Percentiles rank a stretch among this genome's conserved stretches.
These are phyloP conservation scores for Gymnoscopelus braueri DNA, from an alignment of 2,797 vertebrate species.

Conservation along the genomic window DNA sequence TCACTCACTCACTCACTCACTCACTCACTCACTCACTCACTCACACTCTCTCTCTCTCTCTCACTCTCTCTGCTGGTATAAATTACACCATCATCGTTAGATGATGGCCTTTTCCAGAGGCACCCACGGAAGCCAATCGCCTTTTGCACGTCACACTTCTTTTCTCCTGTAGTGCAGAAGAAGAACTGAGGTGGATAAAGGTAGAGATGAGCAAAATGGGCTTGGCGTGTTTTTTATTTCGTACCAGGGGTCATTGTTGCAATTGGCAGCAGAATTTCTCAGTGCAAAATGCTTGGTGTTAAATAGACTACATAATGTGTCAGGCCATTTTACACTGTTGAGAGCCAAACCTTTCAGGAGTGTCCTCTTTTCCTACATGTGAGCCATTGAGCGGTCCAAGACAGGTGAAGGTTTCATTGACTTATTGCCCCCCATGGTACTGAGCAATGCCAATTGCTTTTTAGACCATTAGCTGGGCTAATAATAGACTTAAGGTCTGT, in stretches of 20 bases:
- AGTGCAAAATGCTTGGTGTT: slow-evolving; percentile 33
- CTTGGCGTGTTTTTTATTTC: slow-evolving; percentile 40
- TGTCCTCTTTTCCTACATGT: slow-evolving; percentile 12
- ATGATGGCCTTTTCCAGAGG: slow-evolving; percentile 32
- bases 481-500: slow-evolving; percentile 15
- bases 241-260: slow-evolving; percentile 48
- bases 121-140: slow-evolving; percentile 47
- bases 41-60: slow-evolving; percentile 13
- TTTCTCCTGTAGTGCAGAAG: slow-evolving; percentile 51
- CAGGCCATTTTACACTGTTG: slow-evolving; percentile 27
- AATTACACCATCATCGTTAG: slow-evolving; percentile 57
- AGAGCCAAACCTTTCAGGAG: slow-evolving; percentile 32
- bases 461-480: slow-evolving; percentile 31
- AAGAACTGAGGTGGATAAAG: slow-evolving; percentile 74
- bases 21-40: slow-evolving; percentile 14
- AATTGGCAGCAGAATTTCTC: slow-evolving; percentile 48
- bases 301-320: slow-evolving; percentile 42
- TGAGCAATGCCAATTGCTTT: slow-evolving; percentile 4
- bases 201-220: slow-evolving; percentile 49
- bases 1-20: slow-evolving; percentile 19
- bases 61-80: slow-evolving; percentile 43
- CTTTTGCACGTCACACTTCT: slow-evolving; percentile 28
- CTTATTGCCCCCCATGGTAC: neutral
- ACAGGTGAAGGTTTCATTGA: slow-evolving; percentile 30
- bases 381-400: slow-evolving; percentile 14